phyloP scores from a whole-genome alignment of 2,888 invertebrate genomes.

The Salticus scenicus region DNA sequence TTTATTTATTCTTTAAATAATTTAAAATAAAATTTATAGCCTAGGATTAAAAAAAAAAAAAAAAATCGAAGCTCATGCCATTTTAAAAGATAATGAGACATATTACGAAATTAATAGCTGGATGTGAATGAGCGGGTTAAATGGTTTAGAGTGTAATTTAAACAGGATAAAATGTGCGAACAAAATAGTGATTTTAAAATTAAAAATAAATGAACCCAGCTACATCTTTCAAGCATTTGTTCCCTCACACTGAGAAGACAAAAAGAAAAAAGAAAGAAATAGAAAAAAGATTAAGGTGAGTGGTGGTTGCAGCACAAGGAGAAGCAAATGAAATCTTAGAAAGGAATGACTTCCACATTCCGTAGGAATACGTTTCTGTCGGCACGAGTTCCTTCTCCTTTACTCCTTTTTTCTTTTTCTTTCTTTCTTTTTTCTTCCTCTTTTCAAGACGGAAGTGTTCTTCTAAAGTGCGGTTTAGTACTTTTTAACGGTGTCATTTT shows the following conservation, averaged over 20 bases:
- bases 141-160: background rate
- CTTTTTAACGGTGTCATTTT: conserved; percentile 63
- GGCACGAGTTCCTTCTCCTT: conserved; percentile 17
- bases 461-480: conserved; percentile 54
- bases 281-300: conserved; percentile 3
- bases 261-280: background rate
- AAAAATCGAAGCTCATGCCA: no score
- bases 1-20: no score
- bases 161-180: background rate
- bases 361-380: conserved; percentile 29
- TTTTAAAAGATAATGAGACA: no score
- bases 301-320: conserved; percentile 6
- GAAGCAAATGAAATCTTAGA: conserved; percentile 12
- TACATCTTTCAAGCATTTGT: background rate
- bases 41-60: no score
- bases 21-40: no score
- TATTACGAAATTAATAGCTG: no score
- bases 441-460: conserved; percentile 42
- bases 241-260: background rate
- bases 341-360: conserved; percentile 34
- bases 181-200: background rate
- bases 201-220: background rate
- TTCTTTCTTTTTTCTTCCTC: background rate
- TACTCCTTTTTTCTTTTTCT: background rate
- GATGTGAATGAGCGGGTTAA: no score